phyloP scores from a whole-genome alignment of 2,797 vertebrate species.

The Siniperca scherzeri region DNA sequence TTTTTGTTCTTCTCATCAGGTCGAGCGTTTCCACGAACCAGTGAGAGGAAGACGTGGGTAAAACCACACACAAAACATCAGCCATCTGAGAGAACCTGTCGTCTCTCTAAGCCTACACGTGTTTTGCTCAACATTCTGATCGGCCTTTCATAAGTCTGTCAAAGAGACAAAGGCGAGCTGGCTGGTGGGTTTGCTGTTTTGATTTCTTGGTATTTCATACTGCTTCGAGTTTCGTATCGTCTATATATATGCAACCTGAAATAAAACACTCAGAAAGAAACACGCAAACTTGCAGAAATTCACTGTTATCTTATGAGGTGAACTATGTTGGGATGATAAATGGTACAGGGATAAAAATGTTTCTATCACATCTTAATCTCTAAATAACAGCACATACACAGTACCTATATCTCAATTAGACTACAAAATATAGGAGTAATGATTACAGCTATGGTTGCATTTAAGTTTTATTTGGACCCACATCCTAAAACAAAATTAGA shows the following conservation, averaged over 20 bases:
- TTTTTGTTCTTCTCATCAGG: conserved; percentile 9
- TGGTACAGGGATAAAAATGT: background rate
- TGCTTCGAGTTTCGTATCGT: background rate
- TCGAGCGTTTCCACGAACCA: conserved; percentile 15
- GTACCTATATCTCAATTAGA: background rate
- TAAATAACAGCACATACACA: background rate
- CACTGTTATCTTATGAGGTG: background rate
- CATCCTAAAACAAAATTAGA: background rate
- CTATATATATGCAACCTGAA: background rate
- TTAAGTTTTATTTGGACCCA: background rate
- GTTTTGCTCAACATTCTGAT: background rate
- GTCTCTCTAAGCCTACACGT: background rate
- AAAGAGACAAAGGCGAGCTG: background rate
- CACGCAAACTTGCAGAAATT: background rate
- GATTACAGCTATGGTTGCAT: background rate
- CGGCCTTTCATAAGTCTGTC: background rate
- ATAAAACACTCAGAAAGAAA: background rate
- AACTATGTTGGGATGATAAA: background rate
- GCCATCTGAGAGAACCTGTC: background rate
- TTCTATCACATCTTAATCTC: background rate
- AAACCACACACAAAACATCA: conserved; percentile 45
- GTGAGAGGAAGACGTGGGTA: conserved; percentile 38
- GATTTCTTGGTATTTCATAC: conserved; percentile 22
- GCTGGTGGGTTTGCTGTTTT: conserved; percentile 8
- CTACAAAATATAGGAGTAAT: background rate